Percentiles rank a stretch among this genome's conserved stretches.
Evolutionary conservation across 2,113 vertebrate genomes (phyloP).

Genomic region (Oncorhynchus kisutch): DNA sequence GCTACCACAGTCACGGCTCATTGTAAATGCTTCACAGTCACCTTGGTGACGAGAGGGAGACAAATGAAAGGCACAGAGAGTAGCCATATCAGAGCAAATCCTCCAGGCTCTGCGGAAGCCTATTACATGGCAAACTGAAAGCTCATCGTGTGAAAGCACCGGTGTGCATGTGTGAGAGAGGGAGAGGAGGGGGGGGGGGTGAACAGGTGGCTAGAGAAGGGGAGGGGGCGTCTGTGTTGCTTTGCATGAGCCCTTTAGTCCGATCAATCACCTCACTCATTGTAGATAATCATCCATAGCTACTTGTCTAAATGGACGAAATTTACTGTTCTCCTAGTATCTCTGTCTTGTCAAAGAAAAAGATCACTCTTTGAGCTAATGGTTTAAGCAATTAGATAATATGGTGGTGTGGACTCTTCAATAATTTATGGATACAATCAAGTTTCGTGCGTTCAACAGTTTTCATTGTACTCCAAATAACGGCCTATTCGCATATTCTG

Average conservation of each 20-base stretch:
- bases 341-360: not conserved
- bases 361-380: not conserved
- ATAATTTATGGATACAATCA: too few species aligned
- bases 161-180: not conserved
- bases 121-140: slow-evolving; percentile 23
- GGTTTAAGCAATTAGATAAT: not conserved
- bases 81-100: slow-evolving; percentile 28
- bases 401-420: too few species aligned
- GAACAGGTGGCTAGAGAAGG: not conserved
- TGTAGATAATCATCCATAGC: too few species aligned
- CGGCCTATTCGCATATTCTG: too few species aligned
- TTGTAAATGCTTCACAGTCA: not conserved
- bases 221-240: not conserved
- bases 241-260: too few species aligned
- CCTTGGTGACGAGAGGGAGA: slow-evolving; percentile 1
- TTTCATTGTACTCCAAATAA: too few species aligned
- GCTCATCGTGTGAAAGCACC: not conserved
- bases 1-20: not conserved
- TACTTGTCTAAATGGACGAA: too few species aligned
- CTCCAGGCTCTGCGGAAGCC: slow-evolving; percentile 22
- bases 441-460: too few species aligned
- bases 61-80: not conserved
- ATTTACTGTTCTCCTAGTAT: not conserved
- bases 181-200: not conserved
- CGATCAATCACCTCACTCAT: too few species aligned